A percentile compares a stretch with the other conserved stretches of the same genome.
phyloP scores from a whole-genome alignment of 2,113 vertebrate genomes.

The Gallinago jamesoni region DNA sequence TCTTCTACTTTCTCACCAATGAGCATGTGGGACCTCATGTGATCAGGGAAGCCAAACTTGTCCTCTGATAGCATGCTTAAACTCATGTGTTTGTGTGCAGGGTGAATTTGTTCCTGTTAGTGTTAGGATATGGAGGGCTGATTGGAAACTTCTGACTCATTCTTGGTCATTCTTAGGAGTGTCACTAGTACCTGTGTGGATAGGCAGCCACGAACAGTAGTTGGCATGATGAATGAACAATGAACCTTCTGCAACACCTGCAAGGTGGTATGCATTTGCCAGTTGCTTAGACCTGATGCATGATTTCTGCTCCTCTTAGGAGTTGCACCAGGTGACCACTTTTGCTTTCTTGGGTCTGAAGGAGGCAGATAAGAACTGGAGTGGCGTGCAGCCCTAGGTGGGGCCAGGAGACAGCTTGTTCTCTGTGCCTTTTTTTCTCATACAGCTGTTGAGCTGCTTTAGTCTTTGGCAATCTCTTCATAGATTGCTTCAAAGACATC shows the following conservation, averaged over 20 bases:
- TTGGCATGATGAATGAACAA: background rate
- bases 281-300: background rate
- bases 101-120: background rate
- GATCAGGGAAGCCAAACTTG: background rate
- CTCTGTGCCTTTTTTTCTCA: background rate
- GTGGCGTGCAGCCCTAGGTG: too few species aligned
- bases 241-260: background rate
- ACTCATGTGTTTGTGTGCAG: background rate
- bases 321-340: background rate
- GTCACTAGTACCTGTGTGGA: background rate
- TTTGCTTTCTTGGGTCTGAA: background rate
- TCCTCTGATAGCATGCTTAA: background rate
- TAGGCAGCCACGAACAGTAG: background rate
- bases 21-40: accelerated
- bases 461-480: background rate
- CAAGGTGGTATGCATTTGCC: background rate
- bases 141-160: background rate
- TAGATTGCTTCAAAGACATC: background rate
- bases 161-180: background rate
- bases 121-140: background rate
- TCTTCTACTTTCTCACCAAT: background rate
- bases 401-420: background rate
- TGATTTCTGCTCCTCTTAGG: background rate
- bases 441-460: background rate
- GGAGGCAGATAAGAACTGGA: background rate